phyloP scores from a whole-genome alignment of 1,140 invertebrate species.

The Neodiprion lecontei region DNA sequence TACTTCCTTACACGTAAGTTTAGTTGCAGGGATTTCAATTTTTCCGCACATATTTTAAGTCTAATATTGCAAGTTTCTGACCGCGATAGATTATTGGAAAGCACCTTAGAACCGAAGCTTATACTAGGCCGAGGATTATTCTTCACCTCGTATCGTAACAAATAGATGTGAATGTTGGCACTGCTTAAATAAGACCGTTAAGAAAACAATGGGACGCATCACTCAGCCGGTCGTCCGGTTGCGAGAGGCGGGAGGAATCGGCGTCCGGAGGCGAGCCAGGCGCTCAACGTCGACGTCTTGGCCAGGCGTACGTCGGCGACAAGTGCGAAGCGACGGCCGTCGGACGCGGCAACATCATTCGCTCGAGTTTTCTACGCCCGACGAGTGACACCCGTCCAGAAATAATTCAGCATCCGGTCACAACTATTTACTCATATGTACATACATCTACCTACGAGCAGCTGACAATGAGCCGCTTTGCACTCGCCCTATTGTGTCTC shows the following conservation, averaged over 20 bases:
- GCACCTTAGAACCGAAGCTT: background rate
- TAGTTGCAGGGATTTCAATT: background rate
- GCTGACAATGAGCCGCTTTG: background rate
- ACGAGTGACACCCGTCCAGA: slow-evolving; percentile 50
- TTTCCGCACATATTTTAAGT: no score
- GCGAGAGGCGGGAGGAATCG: background rate
- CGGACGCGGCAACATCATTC: slow-evolving; percentile 35
- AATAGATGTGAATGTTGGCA: slow-evolving; percentile 18
- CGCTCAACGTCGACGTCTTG: background rate
- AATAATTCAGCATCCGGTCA: slow-evolving; percentile 42
- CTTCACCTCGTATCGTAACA: background rate
- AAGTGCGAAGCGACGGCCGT: slow-evolving; percentile 55
- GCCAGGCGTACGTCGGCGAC: background rate
- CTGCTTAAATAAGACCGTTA: slow-evolving; percentile 31
- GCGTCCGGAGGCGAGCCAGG: background rate
- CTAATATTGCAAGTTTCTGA: no score
- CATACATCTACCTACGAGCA: background rate
- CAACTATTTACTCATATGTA: slow-evolving; percentile 13
- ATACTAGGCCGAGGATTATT: background rate
- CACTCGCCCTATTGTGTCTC: background rate
- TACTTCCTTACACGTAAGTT: background rate
- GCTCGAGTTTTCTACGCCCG: slow-evolving; percentile 36
- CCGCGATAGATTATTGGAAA: no score
- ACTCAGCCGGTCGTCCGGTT: slow-evolving; percentile 34
- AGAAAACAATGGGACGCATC: slow-evolving; percentile 39